phyloP scores from a whole-genome alignment of 2,888 invertebrate species.

The Blastobasis adustella region DNA sequence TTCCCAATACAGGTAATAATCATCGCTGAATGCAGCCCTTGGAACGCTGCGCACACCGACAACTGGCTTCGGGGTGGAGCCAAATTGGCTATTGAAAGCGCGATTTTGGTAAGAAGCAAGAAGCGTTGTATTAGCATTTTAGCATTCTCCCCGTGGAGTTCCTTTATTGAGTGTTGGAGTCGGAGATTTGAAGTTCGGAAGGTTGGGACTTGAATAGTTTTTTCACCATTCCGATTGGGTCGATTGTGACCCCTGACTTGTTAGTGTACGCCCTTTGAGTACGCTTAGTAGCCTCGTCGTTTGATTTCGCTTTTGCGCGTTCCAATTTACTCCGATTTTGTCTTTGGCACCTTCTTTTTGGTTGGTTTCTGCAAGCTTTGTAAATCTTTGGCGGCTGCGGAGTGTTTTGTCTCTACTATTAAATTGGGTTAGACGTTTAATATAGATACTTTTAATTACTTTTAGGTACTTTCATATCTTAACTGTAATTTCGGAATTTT shows the following conservation, averaged over 20 bases:
- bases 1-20: too few relatives aligned
- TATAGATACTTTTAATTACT: neutral
- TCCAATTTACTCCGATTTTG: slow-evolving; percentile 6
- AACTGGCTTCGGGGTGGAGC: slow-evolving; percentile 38
- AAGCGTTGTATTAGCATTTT: slow-evolving; percentile 65
- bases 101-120: slow-evolving; percentile 67
- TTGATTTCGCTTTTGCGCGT: too few relatives aligned
- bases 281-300: too few relatives aligned
- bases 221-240: slow-evolving; percentile 63
- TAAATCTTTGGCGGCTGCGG: slow-evolving; percentile 12
- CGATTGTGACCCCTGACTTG: slow-evolving; percentile 55
- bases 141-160: slow-evolving; percentile 37
- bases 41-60: too few relatives aligned
- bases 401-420: neutral
- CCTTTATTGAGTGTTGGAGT: slow-evolving; percentile 36
- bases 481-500: neutral
- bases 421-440: neutral
- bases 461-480: too few relatives aligned
- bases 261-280: slow-evolving; percentile 21
- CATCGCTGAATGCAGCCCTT: too few relatives aligned
- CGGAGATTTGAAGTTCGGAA: neutral
- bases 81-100: slow-evolving; percentile 72
- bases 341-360: slow-evolving; percentile 34
- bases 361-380: slow-evolving; percentile 24
- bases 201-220: slow-evolving; percentile 43